These are phyloP conservation scores for Gambelia wislizenii DNA, from an alignment of 2,797 vertebrate genomes.

Conservation along the genomic window DNA sequence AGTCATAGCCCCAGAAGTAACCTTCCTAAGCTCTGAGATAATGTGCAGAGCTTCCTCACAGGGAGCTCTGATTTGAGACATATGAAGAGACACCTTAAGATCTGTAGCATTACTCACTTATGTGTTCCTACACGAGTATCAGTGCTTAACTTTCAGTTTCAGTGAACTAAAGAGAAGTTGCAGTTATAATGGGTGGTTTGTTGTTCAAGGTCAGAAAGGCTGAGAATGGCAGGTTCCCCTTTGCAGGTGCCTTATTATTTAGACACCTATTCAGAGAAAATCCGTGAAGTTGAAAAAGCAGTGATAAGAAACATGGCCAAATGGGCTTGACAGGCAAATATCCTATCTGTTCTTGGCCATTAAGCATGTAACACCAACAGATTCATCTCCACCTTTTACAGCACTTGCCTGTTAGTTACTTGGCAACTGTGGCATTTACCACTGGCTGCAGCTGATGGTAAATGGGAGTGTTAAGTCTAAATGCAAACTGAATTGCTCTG, in stretches of 20 bases:
- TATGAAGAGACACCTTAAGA: too few relatives aligned
- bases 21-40: too few relatives aligned
- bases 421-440: conserved; percentile 71
- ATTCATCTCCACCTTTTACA: conserved; percentile 34
- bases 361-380: conserved; percentile 35
- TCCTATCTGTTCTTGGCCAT: conserved; percentile 20
- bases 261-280: neutral
- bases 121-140: too few relatives aligned
- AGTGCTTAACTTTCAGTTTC: neutral
- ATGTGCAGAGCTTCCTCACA: too few relatives aligned
- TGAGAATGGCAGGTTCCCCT: neutral
- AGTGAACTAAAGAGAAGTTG: neutral
- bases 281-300: neutral
- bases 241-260: neutral
- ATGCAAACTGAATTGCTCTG: conserved; percentile 46
- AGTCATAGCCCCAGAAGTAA: too few relatives aligned
- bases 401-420: conserved; percentile 77
- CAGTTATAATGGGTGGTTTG: neutral
- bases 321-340: neutral
- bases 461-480: conserved; percentile 40
- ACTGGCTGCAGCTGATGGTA: conserved; percentile 37
- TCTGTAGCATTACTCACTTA: too few relatives aligned
- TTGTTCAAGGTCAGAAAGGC: neutral
- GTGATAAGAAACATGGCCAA: neutral
- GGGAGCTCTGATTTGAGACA: too few relatives aligned